phyloP scores from a whole-genome alignment of 2,797 vertebrate genomes.

The Coracias cyanogaster region DNA sequence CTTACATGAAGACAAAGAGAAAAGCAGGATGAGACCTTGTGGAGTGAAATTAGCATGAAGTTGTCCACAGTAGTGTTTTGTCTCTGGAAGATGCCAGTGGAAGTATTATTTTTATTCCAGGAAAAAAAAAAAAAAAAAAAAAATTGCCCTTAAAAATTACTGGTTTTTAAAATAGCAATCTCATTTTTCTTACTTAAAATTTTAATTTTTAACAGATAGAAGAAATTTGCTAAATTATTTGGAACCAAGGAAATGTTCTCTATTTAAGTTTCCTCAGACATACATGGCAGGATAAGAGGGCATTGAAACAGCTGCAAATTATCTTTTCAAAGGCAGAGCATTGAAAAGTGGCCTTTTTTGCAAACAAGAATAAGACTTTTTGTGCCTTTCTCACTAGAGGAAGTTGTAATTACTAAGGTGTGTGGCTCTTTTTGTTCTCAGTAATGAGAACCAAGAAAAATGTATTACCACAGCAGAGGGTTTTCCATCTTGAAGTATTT shows the following conservation, averaged over 20 bases:
- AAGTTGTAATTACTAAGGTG: not conserved
- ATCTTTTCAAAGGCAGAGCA: not conserved
- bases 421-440: not conserved
- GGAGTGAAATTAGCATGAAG: not conserved
- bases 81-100: not conserved
- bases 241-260: not conserved
- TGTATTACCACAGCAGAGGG: not conserved
- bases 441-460: not conserved
- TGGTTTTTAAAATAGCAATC: not conserved
- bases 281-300: not conserved
- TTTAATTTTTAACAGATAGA: not conserved
- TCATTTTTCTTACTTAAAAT: not conserved
- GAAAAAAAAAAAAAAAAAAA: not conserved
- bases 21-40: not conserved
- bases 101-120: not conserved
- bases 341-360: not conserved
- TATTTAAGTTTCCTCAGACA: not conserved
- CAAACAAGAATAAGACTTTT: not conserved
- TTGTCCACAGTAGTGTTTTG: not conserved
- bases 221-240: not conserved
- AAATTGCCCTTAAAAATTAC: not conserved
- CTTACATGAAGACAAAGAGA: not conserved
- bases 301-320: not conserved
- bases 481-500: not conserved
- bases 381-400: not conserved